Base-by-base conservation (phyloP, 1,140 invertebrate genomes). In the Campoletis sonorensis region DNA sequence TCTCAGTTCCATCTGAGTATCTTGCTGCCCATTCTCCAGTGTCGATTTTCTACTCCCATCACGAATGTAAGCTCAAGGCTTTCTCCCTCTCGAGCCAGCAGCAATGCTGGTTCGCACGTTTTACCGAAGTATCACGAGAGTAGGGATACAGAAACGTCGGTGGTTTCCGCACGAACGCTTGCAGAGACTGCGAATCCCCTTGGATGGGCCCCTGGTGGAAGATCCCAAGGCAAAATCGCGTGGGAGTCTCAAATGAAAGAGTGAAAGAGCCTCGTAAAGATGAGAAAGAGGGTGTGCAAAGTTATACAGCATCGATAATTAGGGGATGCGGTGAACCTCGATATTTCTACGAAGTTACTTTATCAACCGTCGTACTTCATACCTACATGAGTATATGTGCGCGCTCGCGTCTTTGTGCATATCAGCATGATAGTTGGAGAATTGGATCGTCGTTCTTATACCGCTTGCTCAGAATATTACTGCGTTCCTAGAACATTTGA, bases 81-180 rank as follows among this genome's bases (percentile, higher is more conserved):
- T 58, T 58, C 54, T 58, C 18, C 54, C 54, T n/a, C 4, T 18
- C 54, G 54, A 58, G 54, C 40, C 40, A 45, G 40, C 40, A 58
- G 54, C 21, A n/a, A 58, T 13, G 18, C 54, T 58, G 54, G 18
- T n/a, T 58, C 54, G 54, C 54, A 58, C 54, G 54, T 58, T 23
- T 58, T 58, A 23, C 54, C 15, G 54, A 58, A 58, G 54, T 58
- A 58, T 58, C 54, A 58, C 54, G 54, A 58, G 18, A 13, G 21
- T 4, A 21, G 54, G 54, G 18, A 58, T 21, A 23, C 18, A 58
- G 18, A 58, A n/a, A 13, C 18, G 54, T 58, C 18, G 16, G 54
- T 21, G 54, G 54, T 58, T 58, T 58, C 54, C 54, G 54, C 54
- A 58, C 54, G 54, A 58, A 58, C 54, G 54, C 54, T 58, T n/a